phyloP scores from a whole-genome alignment of 2,888 invertebrate genomes.

The Abscondita cerata region DNA sequence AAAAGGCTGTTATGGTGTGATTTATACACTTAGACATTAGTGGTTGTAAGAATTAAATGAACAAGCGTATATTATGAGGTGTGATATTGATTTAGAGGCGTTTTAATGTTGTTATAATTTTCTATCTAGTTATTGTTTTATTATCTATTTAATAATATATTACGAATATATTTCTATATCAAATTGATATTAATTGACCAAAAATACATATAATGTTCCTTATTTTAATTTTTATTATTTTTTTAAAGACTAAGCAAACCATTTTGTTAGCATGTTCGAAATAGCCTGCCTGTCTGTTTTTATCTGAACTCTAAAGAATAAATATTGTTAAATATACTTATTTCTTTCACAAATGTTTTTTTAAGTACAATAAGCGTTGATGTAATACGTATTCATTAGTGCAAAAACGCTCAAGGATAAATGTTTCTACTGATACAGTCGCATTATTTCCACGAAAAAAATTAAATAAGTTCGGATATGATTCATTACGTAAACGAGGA shows the following conservation, averaged over 20 bases:
- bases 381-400: too few species aligned
- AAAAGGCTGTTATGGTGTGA: constrained; percentile 26
- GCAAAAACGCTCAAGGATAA: too few species aligned
- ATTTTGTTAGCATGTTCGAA: neutral
- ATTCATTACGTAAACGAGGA: too few species aligned
- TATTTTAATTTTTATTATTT: constrained; percentile 2
- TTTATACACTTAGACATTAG: constrained; percentile 11
- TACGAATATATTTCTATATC: constrained; percentile 12
- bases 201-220: constrained; percentile 5
- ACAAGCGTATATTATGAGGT: neutral
- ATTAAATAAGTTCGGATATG: too few species aligned
- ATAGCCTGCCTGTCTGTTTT: constrained; percentile 3
- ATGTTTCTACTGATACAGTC: too few species aligned
- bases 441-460: too few species aligned
- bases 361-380: too few species aligned
- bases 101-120: neutral
- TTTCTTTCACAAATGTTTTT: neutral
- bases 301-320: neutral
- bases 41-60: neutral
- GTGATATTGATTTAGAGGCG: neutral
- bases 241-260: neutral
- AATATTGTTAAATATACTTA: constrained; percentile 1
- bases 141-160: constrained; percentile 7
- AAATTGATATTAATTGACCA: constrained; percentile 11
- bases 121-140: constrained; percentile 1